Percentiles rank a stretch among this genome's conserved stretches.
Evolutionary conservation across 2,888 invertebrate genomes (phyloP).

Genomic region (Aporophyla lueneburgensis): DNA sequence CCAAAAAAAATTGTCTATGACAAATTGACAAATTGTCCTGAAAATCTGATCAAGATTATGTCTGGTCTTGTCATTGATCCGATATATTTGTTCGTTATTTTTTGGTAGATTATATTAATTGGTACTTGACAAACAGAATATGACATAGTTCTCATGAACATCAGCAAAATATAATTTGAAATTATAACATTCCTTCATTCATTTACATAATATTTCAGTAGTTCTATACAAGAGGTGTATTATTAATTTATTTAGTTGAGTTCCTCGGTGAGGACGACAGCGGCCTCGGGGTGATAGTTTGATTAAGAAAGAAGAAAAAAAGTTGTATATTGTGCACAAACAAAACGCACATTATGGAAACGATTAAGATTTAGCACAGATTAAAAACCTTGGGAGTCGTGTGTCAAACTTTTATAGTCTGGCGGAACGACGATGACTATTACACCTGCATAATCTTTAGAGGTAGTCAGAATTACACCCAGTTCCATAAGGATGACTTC

Average conservation of each 20-base stretch:
- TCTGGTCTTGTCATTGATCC: constrained; percentile 25
- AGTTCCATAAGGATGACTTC: not conserved
- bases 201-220: constrained; percentile 17
- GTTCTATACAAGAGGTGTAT: constrained; percentile 16
- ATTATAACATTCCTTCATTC: constrained; percentile 17
- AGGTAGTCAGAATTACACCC: not conserved
- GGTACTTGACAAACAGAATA: not conserved
- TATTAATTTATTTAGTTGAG: constrained; percentile 42
- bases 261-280: constrained; percentile 35
- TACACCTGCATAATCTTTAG: not conserved
- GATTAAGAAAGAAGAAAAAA: no score
- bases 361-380: no score
- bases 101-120: not conserved
- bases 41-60: not conserved
- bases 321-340: no score
- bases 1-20: not conserved
- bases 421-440: not conserved
- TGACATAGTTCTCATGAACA: constrained; percentile 28
- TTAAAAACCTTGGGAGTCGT: no score
- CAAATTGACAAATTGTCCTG: no score
- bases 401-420: no score
- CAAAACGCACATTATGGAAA: no score
- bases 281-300: no score
- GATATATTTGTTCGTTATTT: constrained; percentile 31
- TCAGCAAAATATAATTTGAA: constrained; percentile 41